Percentiles rank a stretch among this genome's conserved stretches.
Evolutionary conservation across 2,113 vertebrate genomes (phyloP).

Genomic region (Alouatta palliata): DNA sequence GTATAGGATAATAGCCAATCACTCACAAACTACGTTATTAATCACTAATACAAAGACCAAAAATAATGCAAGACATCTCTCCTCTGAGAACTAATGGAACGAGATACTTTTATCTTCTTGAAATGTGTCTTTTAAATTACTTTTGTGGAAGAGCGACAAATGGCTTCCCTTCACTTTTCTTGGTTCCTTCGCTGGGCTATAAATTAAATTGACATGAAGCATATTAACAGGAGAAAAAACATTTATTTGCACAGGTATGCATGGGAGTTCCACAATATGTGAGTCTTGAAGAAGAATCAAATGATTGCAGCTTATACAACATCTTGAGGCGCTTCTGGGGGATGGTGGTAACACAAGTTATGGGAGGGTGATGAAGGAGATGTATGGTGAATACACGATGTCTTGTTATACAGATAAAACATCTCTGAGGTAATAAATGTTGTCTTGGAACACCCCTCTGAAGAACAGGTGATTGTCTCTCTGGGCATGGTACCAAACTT

Average conservation of each 20-base stretch:
- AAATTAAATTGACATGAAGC: background rate
- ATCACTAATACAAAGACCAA: background rate
- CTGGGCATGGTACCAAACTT: background rate
- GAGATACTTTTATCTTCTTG: background rate
- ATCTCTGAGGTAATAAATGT: background rate
- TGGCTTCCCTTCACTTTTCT: background rate
- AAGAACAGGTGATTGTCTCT: background rate
- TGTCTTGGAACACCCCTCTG: background rate
- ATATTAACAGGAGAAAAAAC: background rate
- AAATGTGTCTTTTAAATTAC: background rate
- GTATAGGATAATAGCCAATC: background rate
- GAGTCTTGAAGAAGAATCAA: background rate
- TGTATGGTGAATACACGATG: background rate
- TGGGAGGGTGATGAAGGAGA: background rate
- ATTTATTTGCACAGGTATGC: background rate
- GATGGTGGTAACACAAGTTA: background rate
- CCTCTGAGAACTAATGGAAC: background rate
- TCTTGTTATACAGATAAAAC: background rate
- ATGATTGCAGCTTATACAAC: background rate
- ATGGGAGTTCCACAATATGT: background rate
- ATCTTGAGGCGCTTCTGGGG: background rate
- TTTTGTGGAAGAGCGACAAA: background rate
- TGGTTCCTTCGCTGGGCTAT: background rate
- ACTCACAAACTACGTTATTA: background rate
- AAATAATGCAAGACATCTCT: background rate